phyloP scores from a whole-genome alignment of 1,140 invertebrate genomes.

The Cotesia vestalis region DNA sequence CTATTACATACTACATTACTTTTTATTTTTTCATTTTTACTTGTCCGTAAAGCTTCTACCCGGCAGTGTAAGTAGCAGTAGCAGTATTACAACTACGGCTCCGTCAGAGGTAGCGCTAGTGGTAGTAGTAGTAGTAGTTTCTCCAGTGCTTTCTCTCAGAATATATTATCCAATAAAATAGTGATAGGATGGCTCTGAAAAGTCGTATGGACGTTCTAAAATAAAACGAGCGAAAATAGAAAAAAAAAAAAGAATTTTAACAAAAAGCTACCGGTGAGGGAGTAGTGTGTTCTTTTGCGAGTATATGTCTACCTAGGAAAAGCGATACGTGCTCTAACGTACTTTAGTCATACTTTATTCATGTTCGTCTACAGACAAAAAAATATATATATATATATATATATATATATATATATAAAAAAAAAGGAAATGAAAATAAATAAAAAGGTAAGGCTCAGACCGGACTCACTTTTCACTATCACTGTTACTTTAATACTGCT shows the following conservation, averaged over 20 bases:
- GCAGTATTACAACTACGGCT: too few relatives aligned
- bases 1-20: neutral
- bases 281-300: neutral
- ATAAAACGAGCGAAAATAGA: too few relatives aligned
- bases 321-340: constrained; percentile 22
- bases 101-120: too few relatives aligned
- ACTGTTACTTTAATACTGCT: too few relatives aligned
- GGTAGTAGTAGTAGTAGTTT: neutral
- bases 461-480: too few relatives aligned
- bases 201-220: constrained; percentile 14
- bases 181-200: constrained; percentile 10
- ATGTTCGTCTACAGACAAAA: constrained; percentile 5
- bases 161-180: constrained; percentile 25
- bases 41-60: too few relatives aligned
- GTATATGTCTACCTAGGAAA: constrained; percentile 7
- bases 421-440: neutral
- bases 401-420: neutral
- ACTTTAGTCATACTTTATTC: constrained; percentile 21
- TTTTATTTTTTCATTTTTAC: neutral
- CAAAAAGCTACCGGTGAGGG: neutral
- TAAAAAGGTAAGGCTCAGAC: neutral
- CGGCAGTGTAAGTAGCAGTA: too few relatives aligned
- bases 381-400: too few relatives aligned
- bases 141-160: constrained; percentile 2
- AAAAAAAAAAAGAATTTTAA: constrained; percentile 1